Conservation (phyloP, 1,140 invertebrate species). For the Brachionus asplanchnoidis region DNA sequence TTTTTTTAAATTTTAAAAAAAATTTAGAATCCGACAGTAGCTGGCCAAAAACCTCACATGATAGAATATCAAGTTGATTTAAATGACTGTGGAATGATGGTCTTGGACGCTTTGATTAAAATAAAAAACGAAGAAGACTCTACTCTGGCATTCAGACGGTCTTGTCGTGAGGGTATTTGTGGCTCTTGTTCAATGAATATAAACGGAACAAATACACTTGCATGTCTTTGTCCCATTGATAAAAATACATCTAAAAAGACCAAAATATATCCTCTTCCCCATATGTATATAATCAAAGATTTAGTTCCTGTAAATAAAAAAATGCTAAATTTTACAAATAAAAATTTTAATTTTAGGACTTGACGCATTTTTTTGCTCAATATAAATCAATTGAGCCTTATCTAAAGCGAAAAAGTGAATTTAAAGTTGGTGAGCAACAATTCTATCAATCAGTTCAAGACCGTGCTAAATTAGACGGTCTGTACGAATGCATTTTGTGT, state of each 20-base stretch:
- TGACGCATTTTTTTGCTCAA: slow-evolving; percentile 89
- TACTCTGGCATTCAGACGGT: slow-evolving; percentile 87
- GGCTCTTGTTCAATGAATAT: slow-evolving; percentile 99
- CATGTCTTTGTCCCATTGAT: slow-evolving; percentile 90
- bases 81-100: slow-evolving; percentile 89
- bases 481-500: slow-evolving; percentile 95
- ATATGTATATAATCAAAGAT: slow-evolving; percentile 97
- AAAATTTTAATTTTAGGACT: slow-evolving; percentile 60
- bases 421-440: slow-evolving; percentile 68
- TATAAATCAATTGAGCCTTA: slow-evolving; percentile 90
- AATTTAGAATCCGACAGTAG: slow-evolving; percentile 70
- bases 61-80: slow-evolving; percentile 88
- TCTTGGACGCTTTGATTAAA: slow-evolving; percentile 91
- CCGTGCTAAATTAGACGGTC: slow-evolving; percentile 82
- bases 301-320: slow-evolving; percentile 69
- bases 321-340: background rate
- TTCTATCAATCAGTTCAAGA: slow-evolving; percentile 83
- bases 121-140: slow-evolving; percentile 97
- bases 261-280: slow-evolving; percentile 91
- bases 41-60: slow-evolving; percentile 79
- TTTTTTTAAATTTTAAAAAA: background rate
- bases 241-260: slow-evolving; percentile 68
- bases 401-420: slow-evolving; percentile 71
- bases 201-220: slow-evolving; percentile 86
- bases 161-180: slow-evolving; percentile 91